Evolutionary conservation across 2,888 invertebrate species (phyloP).

Genomic region (Lottia gigantea): DNA sequence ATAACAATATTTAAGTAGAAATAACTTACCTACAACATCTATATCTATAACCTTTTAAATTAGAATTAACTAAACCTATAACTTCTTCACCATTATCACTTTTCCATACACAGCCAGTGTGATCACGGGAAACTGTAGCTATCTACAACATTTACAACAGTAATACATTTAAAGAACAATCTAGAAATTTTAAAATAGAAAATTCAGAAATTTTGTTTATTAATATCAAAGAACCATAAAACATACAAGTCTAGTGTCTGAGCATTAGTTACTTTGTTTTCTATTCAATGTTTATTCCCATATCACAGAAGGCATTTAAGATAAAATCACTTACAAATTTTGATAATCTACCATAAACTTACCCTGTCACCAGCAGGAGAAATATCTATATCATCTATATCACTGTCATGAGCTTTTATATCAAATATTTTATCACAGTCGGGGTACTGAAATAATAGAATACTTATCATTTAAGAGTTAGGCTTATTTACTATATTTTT

Average conservation of each 20-base stretch:
- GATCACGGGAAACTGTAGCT: constrained; percentile 89
- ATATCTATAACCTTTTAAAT: constrained; percentile 56
- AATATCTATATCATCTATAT: constrained; percentile 94
- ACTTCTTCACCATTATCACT: constrained; percentile 76
- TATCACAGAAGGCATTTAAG: constrained; percentile 6
- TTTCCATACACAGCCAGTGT: constrained; percentile 84
- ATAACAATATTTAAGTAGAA: not conserved
- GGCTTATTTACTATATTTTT: not conserved
- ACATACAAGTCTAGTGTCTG: too few relatives aligned
- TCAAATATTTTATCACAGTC: constrained; percentile 78
- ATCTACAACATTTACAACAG: constrained; percentile 69
- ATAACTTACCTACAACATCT: constrained; percentile 62
- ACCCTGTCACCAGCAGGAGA: constrained; percentile 79
- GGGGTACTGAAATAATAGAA: constrained; percentile 74
- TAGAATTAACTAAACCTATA: constrained; percentile 80
- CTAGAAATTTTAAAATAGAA: too few relatives aligned
- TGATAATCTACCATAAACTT: constrained; percentile 29
- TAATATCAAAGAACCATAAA: too few relatives aligned
- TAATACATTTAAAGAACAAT: not conserved
- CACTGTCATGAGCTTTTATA: constrained; percentile 84
- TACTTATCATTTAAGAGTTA: not conserved
- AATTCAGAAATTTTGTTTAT: too few relatives aligned
- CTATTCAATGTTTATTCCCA: too few relatives aligned
- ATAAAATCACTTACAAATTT: not conserved
- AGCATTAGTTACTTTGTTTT: too few relatives aligned